These are phyloP conservation scores for Cassiopea xamachana DNA, from an alignment of 30 jellyfish, hydroid and myxozoan genomes.

Conservation along the genomic window DNA sequence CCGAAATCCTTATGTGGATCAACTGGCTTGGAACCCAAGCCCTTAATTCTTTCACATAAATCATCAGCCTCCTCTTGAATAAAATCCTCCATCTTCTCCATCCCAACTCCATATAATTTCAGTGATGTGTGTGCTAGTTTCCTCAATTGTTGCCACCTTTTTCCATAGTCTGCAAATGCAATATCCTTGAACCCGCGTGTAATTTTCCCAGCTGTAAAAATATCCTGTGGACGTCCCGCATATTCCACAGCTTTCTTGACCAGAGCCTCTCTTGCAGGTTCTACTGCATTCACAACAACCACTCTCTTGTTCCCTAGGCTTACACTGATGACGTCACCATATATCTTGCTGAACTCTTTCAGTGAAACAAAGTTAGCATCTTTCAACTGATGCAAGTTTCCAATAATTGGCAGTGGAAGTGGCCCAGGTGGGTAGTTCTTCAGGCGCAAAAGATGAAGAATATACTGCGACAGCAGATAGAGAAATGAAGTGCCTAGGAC, in stretches of 20 bases:
- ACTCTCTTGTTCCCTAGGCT: constrained; percentile 78
- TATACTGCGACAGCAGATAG: constrained; percentile 30
- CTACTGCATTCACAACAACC: constrained; percentile 73
- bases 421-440: constrained; percentile 91
- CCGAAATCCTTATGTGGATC: constrained; percentile 60
- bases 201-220: constrained; percentile 48
- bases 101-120: constrained; percentile 63
- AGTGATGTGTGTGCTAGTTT: constrained; percentile 63
- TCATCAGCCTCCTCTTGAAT: constrained; percentile 56
- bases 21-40: constrained; percentile 24
- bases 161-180: constrained; percentile 68
- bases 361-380: constrained; percentile 35
- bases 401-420: constrained; percentile 80
- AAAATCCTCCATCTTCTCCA: constrained; percentile 60
- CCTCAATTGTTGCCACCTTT: constrained; percentile 50
- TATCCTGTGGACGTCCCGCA: constrained; percentile 80
- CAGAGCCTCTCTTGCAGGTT: constrained; percentile 78
- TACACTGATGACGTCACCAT: constrained; percentile 84
- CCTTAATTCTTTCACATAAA: constrained; percentile 30
- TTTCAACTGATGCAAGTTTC: constrained; percentile 73
- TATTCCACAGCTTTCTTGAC: constrained; percentile 56
- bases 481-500: constrained; percentile 15
- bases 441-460: constrained; percentile 54
- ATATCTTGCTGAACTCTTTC: constrained; percentile 46
- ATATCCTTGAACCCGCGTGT: constrained; percentile 70